A percentile compares a stretch with the other conserved stretches of the same genome.
Evolutionary conservation across 2,888 invertebrate genomes (phyloP).

Genomic region (Noctua janthina): DNA sequence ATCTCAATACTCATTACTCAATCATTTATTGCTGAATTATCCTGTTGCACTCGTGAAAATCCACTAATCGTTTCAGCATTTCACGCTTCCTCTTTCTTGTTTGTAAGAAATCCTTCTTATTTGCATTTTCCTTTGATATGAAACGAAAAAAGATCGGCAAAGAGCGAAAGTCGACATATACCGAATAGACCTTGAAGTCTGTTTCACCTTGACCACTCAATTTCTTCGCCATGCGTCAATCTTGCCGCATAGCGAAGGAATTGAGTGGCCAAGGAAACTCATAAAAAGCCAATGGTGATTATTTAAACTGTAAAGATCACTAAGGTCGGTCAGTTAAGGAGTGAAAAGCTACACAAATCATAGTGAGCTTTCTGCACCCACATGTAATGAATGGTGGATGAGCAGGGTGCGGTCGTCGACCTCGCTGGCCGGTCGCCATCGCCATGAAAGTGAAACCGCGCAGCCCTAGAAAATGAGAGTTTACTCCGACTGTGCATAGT

Average conservation of each 20-base stretch:
- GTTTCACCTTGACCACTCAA: neutral
- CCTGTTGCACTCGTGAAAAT: neutral
- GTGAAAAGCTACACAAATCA: neutral
- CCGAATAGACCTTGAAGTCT: too few species aligned
- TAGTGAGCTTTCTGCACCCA: constrained; percentile 39
- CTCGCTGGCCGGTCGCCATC: constrained; percentile 47
- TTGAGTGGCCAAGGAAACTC: neutral
- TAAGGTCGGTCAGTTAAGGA: neutral
- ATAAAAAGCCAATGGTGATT: neutral
- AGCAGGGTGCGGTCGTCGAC: constrained; percentile 59
- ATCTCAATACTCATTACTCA: neutral
- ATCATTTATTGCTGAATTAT: neutral
- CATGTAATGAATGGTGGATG: constrained; percentile 27
- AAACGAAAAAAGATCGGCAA: too few species aligned
- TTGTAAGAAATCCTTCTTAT: neutral
- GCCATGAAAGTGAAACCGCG: constrained; percentile 65
- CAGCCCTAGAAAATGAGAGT: constrained; percentile 67
- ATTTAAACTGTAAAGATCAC: neutral
- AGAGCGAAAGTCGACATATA: too few species aligned
- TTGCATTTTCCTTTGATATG: neutral
- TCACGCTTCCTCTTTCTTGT: neutral
- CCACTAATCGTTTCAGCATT: neutral
- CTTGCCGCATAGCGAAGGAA: neutral
- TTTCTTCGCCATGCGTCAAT: neutral
- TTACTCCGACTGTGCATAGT: constrained; percentile 17